Evolutionary conservation across 2,888 invertebrate genomes (phyloP).

Genomic region (Polymixis lichenea): DNA sequence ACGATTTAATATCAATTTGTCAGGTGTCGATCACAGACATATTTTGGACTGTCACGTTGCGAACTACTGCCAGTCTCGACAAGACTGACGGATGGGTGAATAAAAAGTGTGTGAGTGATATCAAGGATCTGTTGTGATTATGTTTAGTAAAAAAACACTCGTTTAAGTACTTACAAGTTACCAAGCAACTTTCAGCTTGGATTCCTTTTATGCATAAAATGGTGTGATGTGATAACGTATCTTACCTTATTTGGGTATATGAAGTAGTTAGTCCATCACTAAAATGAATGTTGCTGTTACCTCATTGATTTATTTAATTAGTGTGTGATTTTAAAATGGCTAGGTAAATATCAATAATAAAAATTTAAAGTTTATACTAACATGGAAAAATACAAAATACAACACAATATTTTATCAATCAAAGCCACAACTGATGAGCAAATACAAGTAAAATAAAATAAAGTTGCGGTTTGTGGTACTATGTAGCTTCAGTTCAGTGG

Average conservation of each 20-base stretch:
- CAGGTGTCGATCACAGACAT: conserved; percentile 40
- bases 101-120: conserved; percentile 25
- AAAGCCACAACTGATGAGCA: background rate
- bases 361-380: background rate
- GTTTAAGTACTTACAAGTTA: background rate
- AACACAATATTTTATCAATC: conserved; percentile 19
- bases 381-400: conserved; percentile 8
- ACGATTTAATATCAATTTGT: conserved; percentile 36
- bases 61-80: conserved; percentile 20
- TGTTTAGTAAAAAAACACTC: background rate
- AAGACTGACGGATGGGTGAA: conserved; percentile 21
- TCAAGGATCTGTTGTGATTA: conserved; percentile 6
- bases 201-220: background rate
- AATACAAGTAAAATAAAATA: background rate
- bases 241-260: background rate
- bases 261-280: background rate
- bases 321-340: background rate
- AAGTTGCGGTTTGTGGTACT: conserved; percentile 43
- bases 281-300: background rate
- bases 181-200: background rate
- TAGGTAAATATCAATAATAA: background rate
- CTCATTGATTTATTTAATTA: background rate
- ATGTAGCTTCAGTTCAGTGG: conserved; percentile 2
- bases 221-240: background rate
- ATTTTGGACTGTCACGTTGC: conserved; percentile 37